phyloP scores from a whole-genome alignment of 2,797 vertebrate species.

The Enteromius trimaculatus region DNA sequence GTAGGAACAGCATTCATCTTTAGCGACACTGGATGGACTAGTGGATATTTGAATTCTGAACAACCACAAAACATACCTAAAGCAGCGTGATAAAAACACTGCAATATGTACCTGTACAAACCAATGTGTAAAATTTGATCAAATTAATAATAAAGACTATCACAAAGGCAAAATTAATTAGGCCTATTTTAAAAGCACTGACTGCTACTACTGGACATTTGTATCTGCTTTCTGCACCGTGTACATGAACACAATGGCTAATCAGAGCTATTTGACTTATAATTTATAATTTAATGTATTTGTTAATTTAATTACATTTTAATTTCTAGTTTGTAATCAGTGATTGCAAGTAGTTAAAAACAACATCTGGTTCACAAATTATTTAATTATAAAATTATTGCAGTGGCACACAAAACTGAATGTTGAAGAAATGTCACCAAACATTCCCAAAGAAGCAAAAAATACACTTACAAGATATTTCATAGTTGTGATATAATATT shows the following conservation, averaged over 20 bases:
- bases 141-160: neutral
- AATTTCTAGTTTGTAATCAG: neutral
- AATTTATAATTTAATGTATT: neutral
- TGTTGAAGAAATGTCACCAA: neutral
- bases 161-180: neutral
- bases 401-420: neutral
- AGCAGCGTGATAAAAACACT: too few relatives aligned
- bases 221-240: neutral
- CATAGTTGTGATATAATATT: neutral
- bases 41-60: too few relatives aligned
- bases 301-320: neutral
- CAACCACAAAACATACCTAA: too few relatives aligned
- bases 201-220: neutral
- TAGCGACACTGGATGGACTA: too few relatives aligned
- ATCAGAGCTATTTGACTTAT: neutral
- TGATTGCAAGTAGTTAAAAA: neutral
- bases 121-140: neutral
- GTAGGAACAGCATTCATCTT: too few relatives aligned
- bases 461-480: neutral
- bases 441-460: neutral
- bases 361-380: neutral
- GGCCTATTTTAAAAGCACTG: neutral
- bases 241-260: neutral
- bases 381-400: neutral
- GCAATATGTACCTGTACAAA: too few relatives aligned